Evolutionary conservation across 2,797 vertebrate species (phyloP).

Genomic region (Amniataba percoides): DNA sequence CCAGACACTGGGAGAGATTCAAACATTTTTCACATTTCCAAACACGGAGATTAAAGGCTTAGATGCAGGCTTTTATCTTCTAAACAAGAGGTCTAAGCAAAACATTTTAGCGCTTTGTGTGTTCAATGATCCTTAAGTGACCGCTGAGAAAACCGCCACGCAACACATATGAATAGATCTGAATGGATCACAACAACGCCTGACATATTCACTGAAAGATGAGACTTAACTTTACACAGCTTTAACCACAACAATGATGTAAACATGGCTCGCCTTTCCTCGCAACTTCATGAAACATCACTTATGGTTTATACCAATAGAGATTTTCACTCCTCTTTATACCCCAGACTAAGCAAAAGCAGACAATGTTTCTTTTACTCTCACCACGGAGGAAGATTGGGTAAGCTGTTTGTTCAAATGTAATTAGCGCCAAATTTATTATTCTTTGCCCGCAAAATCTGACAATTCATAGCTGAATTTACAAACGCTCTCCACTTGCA

Average conservation of each 20-base stretch:
- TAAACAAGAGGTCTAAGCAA: constrained; percentile 76
- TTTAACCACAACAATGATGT: constrained; percentile 78
- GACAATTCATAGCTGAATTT: constrained; percentile 29
- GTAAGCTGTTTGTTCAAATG: constrained; percentile 51
- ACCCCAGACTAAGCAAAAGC: constrained; percentile 71
- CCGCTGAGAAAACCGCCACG: constrained; percentile 71
- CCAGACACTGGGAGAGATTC: constrained; percentile 70
- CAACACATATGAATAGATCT: constrained; percentile 71
- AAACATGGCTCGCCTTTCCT: constrained; percentile 68
- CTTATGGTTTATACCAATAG: constrained; percentile 65
- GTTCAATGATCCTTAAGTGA: constrained; percentile 78
- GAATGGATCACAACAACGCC: constrained; percentile 70
- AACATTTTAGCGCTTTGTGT: constrained; percentile 73
- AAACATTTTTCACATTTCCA: constrained; percentile 76
- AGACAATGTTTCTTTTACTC: constrained; percentile 61
- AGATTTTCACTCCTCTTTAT: constrained; percentile 69
- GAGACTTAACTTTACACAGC: constrained; percentile 71
- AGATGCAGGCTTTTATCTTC: constrained; percentile 72
- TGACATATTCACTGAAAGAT: constrained; percentile 76
- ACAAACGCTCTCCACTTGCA: not conserved
- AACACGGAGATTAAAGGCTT: constrained; percentile 81
- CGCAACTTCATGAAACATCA: constrained; percentile 66
- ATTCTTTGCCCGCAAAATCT: constrained; percentile 18
- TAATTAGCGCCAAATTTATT: constrained; percentile 49
- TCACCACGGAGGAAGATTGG: constrained; percentile 43